Base-by-base conservation (phyloP, 2,888 invertebrate species). In the Oscheius sp. region DNA sequence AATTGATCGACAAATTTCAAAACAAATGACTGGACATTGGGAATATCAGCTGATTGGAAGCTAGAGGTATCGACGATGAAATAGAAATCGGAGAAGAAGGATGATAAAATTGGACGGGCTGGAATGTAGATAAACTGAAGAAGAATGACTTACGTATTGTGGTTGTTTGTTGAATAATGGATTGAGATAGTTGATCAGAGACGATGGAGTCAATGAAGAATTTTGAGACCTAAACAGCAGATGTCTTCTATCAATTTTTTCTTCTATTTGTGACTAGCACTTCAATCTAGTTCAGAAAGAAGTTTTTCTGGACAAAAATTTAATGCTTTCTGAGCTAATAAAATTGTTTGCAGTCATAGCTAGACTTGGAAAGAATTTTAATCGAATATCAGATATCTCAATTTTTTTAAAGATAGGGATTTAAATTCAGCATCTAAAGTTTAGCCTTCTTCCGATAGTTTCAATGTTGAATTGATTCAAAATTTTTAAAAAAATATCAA, bases 31-130 rank as follows among this genome's bases (percentile, higher is more conserved):
- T 68, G 57, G 32, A 71, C 64, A 36, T 75, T 71, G 1, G 49
- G 28, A 20, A 63, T 30, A 54, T 75, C 70, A 12, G 41, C 44
- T 0, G 71, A 56, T 33, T 73, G 73, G 30, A 28, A 14, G 28
- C 20, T n/a, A 8, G 59, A 59, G 17, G 26, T 59, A 28, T 75
- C 75, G 36, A 75, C 73, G 41, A 75, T 63, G 24, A 71, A 73
- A 3, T 72, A 54, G 2, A 75, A 22, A 24, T 75, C 72, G 14
- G 67, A 68, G 47, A 67, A 75, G 65, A 75, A 71, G 5, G 50
- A 64, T 0, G 72, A 59, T 6, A 65, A 54, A 2, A 22, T 12
- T 20, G 38, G 28, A n/a, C 54, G 32, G 14, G 20, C 33, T 33
- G 32, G 20, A 54, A 54, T 28, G n/a, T 4, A 3, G 12, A 28